phyloP scores from a whole-genome alignment of 2,113 vertebrate species.

The Tragelaphus strepsiceros region DNA sequence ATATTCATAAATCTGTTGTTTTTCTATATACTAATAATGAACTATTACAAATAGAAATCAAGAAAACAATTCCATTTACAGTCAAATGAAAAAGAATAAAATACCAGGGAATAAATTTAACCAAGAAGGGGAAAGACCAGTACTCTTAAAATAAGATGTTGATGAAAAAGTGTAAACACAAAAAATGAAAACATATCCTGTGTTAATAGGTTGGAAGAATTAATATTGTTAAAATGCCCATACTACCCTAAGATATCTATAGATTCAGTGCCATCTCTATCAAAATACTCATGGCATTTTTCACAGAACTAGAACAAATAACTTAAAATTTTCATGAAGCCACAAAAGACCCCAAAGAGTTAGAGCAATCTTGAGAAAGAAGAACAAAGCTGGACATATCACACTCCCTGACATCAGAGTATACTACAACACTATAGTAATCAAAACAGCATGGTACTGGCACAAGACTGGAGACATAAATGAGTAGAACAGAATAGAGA shows the following conservation, averaged over 20 bases:
- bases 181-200: neutral
- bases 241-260: neutral
- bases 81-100: neutral
- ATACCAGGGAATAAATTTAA: neutral
- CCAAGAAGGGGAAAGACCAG: neutral
- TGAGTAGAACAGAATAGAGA: neutral
- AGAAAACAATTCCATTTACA: neutral
- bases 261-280: neutral
- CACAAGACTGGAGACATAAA: neutral
- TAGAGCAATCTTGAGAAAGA: neutral
- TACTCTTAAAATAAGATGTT: neutral
- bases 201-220: neutral
- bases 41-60: neutral
- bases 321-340: neutral
- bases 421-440: neutral
- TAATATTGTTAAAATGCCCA: neutral
- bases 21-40: neutral
- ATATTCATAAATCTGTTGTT: neutral
- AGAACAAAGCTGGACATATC: neutral
- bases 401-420: neutral
- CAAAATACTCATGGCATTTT: neutral
- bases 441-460: neutral
- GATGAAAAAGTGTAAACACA: neutral
- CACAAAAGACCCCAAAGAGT: neutral
- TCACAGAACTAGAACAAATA: neutral